Base-by-base conservation (phyloP, 2,797 vertebrate species). In the Todus mexicanus region DNA sequence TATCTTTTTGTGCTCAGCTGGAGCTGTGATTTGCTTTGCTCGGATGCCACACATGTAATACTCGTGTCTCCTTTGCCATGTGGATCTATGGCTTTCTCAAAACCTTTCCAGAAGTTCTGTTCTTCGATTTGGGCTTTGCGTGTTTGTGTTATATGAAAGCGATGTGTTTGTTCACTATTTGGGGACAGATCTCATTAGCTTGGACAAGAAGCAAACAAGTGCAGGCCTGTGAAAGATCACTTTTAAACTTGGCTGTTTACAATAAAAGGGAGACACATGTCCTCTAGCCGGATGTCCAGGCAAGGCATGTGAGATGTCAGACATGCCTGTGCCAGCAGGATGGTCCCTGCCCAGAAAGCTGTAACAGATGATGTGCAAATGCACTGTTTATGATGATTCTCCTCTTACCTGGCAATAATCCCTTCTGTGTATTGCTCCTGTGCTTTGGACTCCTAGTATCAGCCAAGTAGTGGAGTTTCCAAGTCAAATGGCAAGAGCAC, bases 61-160 rank as follows among this genome's bases (percentile, higher is more conserved):
- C 14, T 61, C 1, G 0, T 31, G 43, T 37, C 35, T 21, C 37
- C 51, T 51, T 29, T 60, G 15, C 31, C 38, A 2, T 0, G 1
- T 18, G 37, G 37, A 25, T 26, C 81, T 70, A 33, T 29, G 68
- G 17, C 78, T 64, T 83, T 33, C 76, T 26, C 2, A 2, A n/a
- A 21, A 37, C 27, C 29, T 56, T 33, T 63, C 71, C 10, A 10
- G 17, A 61, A 70, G 38, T 22, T 15, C 3, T 18, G 9, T 22
- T 27, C 59, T 68, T 40, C 38, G 63, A 4, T 27, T 56, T 76
- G 64, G 42, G 8, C 8, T 16, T 87, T 82, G n/a, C n/a, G n/a
- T n/a, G 27, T 23, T 23, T 78, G 43, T 10, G 3, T 70, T 8
- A 2, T 20, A 17, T 7, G 7, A 42, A 54, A 78, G 51, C 1